These are phyloP conservation scores for Leptopterna dolabrata DNA, from an alignment of 2,888 invertebrate genomes.

Conservation along the genomic window DNA sequence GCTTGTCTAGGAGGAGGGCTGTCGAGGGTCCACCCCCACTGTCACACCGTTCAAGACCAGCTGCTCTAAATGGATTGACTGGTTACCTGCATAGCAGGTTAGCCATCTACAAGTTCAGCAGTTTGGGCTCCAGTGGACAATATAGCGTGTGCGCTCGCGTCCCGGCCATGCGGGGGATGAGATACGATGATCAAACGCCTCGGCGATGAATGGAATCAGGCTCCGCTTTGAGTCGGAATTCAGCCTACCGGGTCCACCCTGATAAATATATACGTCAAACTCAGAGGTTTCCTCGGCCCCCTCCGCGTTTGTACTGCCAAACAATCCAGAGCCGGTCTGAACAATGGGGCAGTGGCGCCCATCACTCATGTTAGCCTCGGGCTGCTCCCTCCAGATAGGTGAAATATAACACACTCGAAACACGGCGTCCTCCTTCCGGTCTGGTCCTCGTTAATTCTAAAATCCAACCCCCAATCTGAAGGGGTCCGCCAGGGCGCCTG, in stretches of 20 bases:
- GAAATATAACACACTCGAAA: conserved; percentile 22
- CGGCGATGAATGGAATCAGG: background rate
- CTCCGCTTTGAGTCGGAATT: background rate
- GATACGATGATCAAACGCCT: background rate
- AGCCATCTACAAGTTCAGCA: too few relatives aligned
- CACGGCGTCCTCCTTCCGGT: background rate
- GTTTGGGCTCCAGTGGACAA: too few relatives aligned
- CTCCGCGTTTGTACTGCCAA: background rate
- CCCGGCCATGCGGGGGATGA: too few relatives aligned
- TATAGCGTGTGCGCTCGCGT: too few relatives aligned
- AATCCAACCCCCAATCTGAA: background rate
- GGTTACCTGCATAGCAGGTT: too few relatives aligned
- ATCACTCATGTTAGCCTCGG: conserved; percentile 26
- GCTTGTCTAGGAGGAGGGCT: too few relatives aligned
- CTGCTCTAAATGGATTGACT: too few relatives aligned
- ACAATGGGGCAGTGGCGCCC: background rate
- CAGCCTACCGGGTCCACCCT: background rate
- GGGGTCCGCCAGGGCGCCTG: too few relatives aligned
- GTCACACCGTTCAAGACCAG: too few relatives aligned
- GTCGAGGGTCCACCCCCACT: too few relatives aligned
- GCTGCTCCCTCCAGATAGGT: conserved; percentile 29
- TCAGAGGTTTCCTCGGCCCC: background rate
- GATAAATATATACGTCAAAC: conserved; percentile 42
- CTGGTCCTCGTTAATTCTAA: background rate
- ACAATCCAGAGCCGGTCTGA: background rate